phyloP scores from a whole-genome alignment of 2,888 invertebrate species.

The Rhimphoctona megacephalus region DNA sequence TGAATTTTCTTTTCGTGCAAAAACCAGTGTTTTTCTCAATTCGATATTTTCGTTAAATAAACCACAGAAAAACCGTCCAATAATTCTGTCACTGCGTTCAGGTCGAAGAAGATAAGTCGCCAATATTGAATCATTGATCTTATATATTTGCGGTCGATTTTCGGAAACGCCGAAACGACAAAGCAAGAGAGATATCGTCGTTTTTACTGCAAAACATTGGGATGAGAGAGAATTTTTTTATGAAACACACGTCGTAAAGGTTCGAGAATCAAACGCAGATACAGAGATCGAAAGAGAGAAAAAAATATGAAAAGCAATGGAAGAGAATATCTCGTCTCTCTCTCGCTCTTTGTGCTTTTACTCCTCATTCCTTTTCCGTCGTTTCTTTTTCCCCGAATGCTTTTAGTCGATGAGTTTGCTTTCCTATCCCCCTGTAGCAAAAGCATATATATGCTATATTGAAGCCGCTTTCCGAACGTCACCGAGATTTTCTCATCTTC shows the following conservation, averaged over 20 bases:
- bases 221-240: conserved; percentile 52
- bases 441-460: conserved; percentile 37
- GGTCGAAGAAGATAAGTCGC: not conserved
- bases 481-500: conserved; percentile 77
- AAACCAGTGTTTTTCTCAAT: not conserved
- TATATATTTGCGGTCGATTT: conserved; percentile 31
- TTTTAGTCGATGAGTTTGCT: conserved; percentile 84
- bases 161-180: conserved; percentile 18
- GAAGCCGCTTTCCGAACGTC: conserved; percentile 49
- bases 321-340: conserved; percentile 23
- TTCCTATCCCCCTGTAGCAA: conserved; percentile 76
- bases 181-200: conserved; percentile 31
- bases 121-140: conserved; percentile 29
- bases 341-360: conserved; percentile 74
- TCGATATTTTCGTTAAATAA: not conserved
- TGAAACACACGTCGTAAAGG: conserved; percentile 64
- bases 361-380: conserved; percentile 66
- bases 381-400: conserved; percentile 80
- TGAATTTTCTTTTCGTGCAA: not conserved
- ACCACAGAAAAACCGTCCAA: not conserved
- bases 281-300: conserved; percentile 12
- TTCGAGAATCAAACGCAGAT: conserved; percentile 75
- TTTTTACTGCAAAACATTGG: conserved; percentile 32
- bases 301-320: conserved; percentile 11
- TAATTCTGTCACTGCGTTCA: conserved; percentile 11